These are phyloP conservation scores for Suricata suricatta DNA, from an alignment of 2,113 vertebrate genomes.

Conservation along the genomic window DNA sequence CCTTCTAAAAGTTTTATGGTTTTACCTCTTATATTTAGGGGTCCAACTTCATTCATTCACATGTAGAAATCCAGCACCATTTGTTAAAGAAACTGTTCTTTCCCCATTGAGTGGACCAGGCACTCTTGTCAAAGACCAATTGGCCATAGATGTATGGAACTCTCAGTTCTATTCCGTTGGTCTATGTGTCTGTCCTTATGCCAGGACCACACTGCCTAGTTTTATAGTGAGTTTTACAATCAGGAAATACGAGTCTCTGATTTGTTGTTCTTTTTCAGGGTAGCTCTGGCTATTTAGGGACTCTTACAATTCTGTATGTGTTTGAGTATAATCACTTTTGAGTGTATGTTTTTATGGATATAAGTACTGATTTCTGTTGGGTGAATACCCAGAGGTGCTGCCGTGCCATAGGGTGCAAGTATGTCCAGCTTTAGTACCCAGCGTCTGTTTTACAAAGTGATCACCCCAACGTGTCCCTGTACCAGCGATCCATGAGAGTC, in stretches of 20 bases:
- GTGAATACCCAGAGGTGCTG: neutral
- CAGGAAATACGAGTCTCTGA: neutral
- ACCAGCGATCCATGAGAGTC: neutral
- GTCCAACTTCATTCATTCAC: neutral
- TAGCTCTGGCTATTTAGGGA: neutral
- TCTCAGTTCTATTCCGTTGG: neutral
- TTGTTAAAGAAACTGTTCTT: neutral
- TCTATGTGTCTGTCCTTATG: neutral
- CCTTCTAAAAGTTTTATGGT: neutral
- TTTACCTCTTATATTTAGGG: neutral
- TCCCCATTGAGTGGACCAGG: neutral
- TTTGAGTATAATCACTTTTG: neutral
- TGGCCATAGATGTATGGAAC: neutral
- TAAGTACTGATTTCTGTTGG: neutral
- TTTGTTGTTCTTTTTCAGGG: neutral
- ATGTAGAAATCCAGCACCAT: neutral
- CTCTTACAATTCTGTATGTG: neutral
- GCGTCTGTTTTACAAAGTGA: neutral
- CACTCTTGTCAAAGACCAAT: neutral
- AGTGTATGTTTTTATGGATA: neutral
- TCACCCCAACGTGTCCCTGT: neutral
- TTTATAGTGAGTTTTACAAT: conserved; percentile 12
- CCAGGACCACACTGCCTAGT: neutral
- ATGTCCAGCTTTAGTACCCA: neutral
- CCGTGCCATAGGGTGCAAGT: too few species aligned